phyloP scores from a whole-genome alignment of 2,797 vertebrate genomes.

The Lepilemur ruficaudatus region DNA sequence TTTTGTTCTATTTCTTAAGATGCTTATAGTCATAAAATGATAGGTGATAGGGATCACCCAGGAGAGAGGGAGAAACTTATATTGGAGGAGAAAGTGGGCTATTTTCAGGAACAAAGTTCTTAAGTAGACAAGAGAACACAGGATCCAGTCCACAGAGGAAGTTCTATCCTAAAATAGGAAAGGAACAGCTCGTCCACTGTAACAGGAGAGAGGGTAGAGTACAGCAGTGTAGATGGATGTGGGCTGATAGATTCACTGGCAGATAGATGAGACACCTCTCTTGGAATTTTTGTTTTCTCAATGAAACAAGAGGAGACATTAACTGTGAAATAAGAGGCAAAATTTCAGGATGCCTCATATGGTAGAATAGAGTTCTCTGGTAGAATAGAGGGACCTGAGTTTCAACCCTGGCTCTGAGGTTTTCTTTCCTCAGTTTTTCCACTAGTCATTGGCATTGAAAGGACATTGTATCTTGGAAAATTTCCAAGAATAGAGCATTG shows the following conservation, averaged over 20 bases:
- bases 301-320: not conserved
- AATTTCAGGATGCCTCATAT: not conserved
- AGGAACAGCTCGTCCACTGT: not conserved
- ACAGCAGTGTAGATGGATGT: rapidly evolving
- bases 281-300: not conserved
- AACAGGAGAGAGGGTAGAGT: not conserved
- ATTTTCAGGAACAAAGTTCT: not conserved
- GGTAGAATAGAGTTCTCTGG: not conserved
- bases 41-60: not conserved
- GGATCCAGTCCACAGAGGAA: not conserved
- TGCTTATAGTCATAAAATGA: not conserved
- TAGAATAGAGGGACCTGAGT: not conserved
- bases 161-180: not conserved
- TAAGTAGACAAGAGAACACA: not conserved
- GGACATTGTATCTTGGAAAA: not conserved
- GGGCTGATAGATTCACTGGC: not conserved
- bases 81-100: too few relatives aligned
- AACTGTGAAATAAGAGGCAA: not conserved
- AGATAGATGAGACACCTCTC: not conserved
- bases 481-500: not conserved
- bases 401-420: not conserved
- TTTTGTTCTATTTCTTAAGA: not conserved
- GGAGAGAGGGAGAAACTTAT: not conserved
- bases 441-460: not conserved
- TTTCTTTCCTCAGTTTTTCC: not conserved